phyloP scores from a whole-genome alignment of 2,113 vertebrate genomes.

The Rhea americana region DNA sequence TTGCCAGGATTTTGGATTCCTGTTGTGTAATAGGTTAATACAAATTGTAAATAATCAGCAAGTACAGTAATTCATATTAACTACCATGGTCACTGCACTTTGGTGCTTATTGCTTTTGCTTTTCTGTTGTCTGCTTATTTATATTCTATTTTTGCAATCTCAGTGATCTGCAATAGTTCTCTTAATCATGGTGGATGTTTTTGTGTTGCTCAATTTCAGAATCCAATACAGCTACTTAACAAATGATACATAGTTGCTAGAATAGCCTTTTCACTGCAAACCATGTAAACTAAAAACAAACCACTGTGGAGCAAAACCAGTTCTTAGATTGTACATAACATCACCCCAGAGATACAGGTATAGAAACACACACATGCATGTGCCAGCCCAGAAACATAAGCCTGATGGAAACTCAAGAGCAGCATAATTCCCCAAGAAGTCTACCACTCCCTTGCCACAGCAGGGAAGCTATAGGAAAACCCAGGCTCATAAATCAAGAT shows the following conservation, averaged over 20 bases:
- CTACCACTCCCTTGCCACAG: background rate
- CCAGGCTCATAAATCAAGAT: background rate
- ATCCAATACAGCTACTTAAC: background rate
- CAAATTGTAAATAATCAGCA: background rate
- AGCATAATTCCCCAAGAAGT: background rate
- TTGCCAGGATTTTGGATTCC: background rate
- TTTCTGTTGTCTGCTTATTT: background rate
- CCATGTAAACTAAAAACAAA: background rate
- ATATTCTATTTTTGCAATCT: background rate
- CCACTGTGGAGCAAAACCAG: background rate
- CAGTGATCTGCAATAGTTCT: background rate
- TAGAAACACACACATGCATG: background rate
- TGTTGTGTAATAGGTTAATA: background rate
- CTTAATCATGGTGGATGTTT: background rate
- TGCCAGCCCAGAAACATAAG: background rate
- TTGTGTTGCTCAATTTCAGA: slow-evolving; percentile 8
- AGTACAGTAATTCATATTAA: slow-evolving; percentile 1
- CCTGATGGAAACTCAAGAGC: background rate
- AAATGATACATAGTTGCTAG: background rate
- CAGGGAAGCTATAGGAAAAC: background rate
- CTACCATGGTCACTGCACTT: background rate
- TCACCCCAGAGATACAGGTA: background rate
- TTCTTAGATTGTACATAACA: too few relatives aligned
- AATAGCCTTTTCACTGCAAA: background rate
- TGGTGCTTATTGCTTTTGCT: background rate